Evolutionary conservation across 2,888 invertebrate species (phyloP), one percentile per base, ranked within the genome.

Genomic region (Coelogynopora nodosa): DNA sequence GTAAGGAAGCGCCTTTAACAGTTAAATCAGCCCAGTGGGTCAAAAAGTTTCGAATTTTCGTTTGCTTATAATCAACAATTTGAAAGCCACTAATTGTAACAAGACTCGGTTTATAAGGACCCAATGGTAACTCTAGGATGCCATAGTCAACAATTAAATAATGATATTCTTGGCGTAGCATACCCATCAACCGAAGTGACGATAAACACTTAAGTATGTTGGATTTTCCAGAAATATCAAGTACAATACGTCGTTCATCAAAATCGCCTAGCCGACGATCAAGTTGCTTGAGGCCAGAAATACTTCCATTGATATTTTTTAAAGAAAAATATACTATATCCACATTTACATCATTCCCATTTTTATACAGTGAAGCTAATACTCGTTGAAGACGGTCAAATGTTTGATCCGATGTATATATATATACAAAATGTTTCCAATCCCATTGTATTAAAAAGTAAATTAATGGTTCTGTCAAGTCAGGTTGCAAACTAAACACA

Each of bases 31-130:
- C 67, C 85, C 85, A 85, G 49, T 85, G 26, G 30, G 67, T 67
- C 26, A 85, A 67, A 23, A 85, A 85, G 2, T 67, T 67, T 27
- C 74, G 1, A 27, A 30, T 67, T 1, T 67, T 67, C 67, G 81
- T n/a, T 26, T 74, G 5, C 0, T 88, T 67, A 82, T 82, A 82
- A 31, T 87, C 28, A 0, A 87, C n/a, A 31, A 87, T 31, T 2
- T 87, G 86, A 84, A 87, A 87, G 82, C 87, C 87, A 28, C 82
- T 87, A 10, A 87, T 87, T 31, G 87, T 87, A n/a, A 86, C 86
- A 23, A 82, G 30, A 67, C 87, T 87, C 18, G 49, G 28, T 30
- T 87, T 87, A 67, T 82, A 87, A 13, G 86, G 82, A 13, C 83
- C 67, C 2, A 87, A 30, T 27, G 86, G 82, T 26, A 87, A 31